Conservation (phyloP, 2,797 vertebrate genomes). For the Phoxinus dragarum region DNA sequence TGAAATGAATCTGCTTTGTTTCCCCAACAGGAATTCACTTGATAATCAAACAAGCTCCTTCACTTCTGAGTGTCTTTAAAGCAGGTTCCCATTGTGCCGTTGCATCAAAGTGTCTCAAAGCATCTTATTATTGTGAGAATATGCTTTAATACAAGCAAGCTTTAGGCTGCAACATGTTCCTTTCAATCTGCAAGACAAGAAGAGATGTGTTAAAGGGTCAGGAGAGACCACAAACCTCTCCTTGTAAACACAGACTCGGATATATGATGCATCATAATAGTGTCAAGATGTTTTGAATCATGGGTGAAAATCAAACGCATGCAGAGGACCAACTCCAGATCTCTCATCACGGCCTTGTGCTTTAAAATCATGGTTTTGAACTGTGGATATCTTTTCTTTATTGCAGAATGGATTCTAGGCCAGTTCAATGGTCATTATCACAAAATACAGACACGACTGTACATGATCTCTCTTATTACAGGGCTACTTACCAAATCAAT, state of each 20-base stretch:
- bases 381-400: neutral
- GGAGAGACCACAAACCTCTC: neutral
- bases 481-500: neutral
- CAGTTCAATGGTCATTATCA: neutral
- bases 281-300: neutral
- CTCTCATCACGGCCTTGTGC: neutral
- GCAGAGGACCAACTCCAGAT: neutral
- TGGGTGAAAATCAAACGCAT: neutral
- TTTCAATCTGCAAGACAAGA: constrained; percentile 29
- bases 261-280: neutral
- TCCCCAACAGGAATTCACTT: neutral
- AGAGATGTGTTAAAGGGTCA: neutral
- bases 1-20: neutral
- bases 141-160: neutral
- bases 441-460: neutral
- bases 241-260: neutral
- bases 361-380: neutral
- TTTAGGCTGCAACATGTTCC: neutral
- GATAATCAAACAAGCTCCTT: neutral
- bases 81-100: neutral
- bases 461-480: neutral
- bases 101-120: neutral
- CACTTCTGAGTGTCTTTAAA: neutral
- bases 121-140: constrained; percentile 1
- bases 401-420: neutral